Percentiles rank a stretch among this genome's conserved stretches.
phyloP scores from a whole-genome alignment of 35 echinoderm and acorn worm species.

The Amphiura filiformis region DNA sequence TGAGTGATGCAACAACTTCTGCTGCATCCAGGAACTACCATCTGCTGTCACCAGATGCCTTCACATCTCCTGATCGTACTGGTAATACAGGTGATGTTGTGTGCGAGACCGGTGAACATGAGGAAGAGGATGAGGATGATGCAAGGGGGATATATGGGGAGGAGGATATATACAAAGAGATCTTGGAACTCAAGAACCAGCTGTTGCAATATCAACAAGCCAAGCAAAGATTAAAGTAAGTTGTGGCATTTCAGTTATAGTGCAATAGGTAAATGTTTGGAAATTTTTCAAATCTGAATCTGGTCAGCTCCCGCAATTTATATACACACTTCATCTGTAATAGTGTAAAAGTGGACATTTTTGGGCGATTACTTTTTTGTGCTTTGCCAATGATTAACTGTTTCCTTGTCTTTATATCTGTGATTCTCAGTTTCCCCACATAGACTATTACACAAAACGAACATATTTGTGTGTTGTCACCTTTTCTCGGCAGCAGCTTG shows the following conservation, averaged over 20 bases:
- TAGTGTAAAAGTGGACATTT: too few species aligned
- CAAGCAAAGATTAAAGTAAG: constrained; percentile 25
- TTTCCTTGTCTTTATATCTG: background rate
- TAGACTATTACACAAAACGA: too few species aligned
- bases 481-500: too few species aligned
- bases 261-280: background rate
- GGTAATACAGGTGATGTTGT: background rate
- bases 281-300: background rate
- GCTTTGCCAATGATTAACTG: background rate
- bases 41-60: background rate
- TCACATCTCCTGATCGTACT: background rate
- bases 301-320: background rate
- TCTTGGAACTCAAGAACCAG: constrained; percentile 6
- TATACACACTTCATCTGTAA: background rate
- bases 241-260: background rate
- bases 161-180: constrained; percentile 15
- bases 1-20: too few species aligned
- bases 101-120: background rate
- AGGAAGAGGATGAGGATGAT: background rate
- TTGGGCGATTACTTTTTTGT: background rate
- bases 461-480: too few species aligned
- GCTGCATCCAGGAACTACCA: background rate
- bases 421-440: too few species aligned
- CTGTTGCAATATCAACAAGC: constrained; percentile 10
- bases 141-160: too few species aligned